Conservation (phyloP, 2,888 invertebrate genomes). For the Nomada fucata region DNA sequence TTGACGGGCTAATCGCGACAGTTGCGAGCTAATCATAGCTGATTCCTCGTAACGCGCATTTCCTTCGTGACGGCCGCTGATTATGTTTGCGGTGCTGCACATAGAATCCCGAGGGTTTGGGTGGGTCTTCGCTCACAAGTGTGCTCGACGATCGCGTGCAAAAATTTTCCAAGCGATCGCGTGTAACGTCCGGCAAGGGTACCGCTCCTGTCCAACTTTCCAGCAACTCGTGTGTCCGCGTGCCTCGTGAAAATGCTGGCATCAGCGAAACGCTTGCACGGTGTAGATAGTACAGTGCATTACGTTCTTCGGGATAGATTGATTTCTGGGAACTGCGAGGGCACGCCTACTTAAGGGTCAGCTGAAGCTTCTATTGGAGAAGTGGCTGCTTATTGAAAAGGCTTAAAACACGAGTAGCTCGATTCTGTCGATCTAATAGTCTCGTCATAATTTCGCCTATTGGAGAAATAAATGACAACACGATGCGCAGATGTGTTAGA, state of each 20-base stretch:
- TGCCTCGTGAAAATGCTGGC: conserved; percentile 22
- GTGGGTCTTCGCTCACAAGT: conserved; percentile 9
- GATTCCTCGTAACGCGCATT: conserved; percentile 20
- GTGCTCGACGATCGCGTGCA: conserved; percentile 44
- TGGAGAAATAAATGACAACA: too few species aligned
- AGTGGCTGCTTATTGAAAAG: not conserved
- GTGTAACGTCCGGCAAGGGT: conserved; percentile 33
- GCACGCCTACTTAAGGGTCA: conserved; percentile 6
- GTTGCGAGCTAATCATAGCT: not conserved
- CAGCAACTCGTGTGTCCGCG: conserved; percentile 33
- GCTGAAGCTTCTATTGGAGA: too few species aligned
- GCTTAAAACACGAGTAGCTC: not conserved
- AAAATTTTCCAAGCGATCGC: conserved; percentile 57
- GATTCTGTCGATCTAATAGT: too few species aligned
- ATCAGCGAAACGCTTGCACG: conserved; percentile 16
- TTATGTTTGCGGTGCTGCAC: conserved; percentile 33
- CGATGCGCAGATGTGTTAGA: too few species aligned
- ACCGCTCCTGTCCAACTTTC: conserved; percentile 54
- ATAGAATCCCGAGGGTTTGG: conserved; percentile 43
- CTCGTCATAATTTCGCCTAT: too few species aligned
- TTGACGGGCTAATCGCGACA: not conserved
- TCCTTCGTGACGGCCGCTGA: conserved; percentile 37
- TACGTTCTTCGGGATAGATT: conserved; percentile 17
- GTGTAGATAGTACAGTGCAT: not conserved
- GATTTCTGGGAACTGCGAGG: conserved; percentile 26